Evolutionary conservation across 1,140 invertebrate species (phyloP), one percentile per base, ranked within the genome.

Genomic region (Apocrypta bakeri): DNA sequence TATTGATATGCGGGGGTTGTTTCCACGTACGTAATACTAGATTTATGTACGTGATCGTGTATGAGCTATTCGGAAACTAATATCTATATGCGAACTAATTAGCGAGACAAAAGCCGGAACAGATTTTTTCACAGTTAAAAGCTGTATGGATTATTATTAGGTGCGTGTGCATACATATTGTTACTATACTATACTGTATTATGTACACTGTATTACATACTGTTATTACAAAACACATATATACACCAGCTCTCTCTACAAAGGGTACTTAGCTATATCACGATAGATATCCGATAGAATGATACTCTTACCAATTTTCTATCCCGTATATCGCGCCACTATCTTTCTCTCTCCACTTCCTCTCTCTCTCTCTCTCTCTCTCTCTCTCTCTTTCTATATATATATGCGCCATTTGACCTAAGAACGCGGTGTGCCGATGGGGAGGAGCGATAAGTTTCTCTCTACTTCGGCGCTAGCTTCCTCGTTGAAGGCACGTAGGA

Each of bases 281-380:
- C 72, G 79, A 68, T 33, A 24, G 79, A 75, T 75, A 69, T 64
- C 37, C 24, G 72, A 81, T 75, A 56, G 63, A 81, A 75, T 42
- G 79, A 75, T 73, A 81, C 25, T 75, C 72, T 72, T 81, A 75
- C 72, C 79, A 81, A 81, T 81, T 81, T 75, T 81, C 79, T 25
- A 69, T 75, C 72, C 72, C 25, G 17, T 66, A 81, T 48, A 66
- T 74, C 56, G 71, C 71, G 33, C 1, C 69, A 31, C 69, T 81
- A 74, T 79, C 66, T 79, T 68, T 9, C 17, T 6, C 8, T n/a
- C 24, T 42, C 48, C 42, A 14, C 27, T 4, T 21, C n/a, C 64
- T 11, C 33, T n/a, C 61, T 64, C 61, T 40, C n/a, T 48, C 68
- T 72, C 77, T 11, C 11, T 17, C 68, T 29, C 64, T n/a, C n/a